Evolutionary conservation across 92 coral and sea anemone genomes (phyloP), one percentile per base, ranked within the genome.

Genomic region (Meandrina meandrites): DNA sequence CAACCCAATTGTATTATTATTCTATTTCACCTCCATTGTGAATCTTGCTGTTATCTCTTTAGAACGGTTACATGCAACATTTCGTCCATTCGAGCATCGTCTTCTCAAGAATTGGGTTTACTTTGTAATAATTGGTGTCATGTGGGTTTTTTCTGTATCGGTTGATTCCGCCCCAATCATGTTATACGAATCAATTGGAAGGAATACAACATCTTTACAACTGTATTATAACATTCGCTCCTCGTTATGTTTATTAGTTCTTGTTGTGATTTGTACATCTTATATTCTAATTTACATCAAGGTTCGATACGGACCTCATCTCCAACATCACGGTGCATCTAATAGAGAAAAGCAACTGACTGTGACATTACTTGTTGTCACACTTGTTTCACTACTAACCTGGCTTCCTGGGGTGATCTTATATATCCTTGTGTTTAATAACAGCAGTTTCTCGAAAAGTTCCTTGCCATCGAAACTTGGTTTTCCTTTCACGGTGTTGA

Each of bases 331-430:
- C 17, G 69, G 37, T 21, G 67, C 37, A 53, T 40, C 67, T 19
- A 50, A 19, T 16, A 19, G 70, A 79, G 83, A 79, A 54, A 58
- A 42, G 57, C 31, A 60, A 16, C 50, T 79, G 19, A 79, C 83
- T 18, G 14, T 45, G 13, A 79, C 83, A 30, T 34, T 79, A 18
- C n/a, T 79, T 36, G 28, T 79, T 22, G 70, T 79, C n/a, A 79
- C 83, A 2, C 8, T 79, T 57, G 83, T 36, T 3, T 79, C 83
- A 5, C 1, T 79, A 58, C 21, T 79, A 40, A 56, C 83, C 0
- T 73, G 78, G 78, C 51, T 73, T 50, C 78, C 78, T 4, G 51
- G 48, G 11, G 47, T 73, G 27, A 1, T 37, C 35, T 37, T 35
- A 2, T 37, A 12, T 8, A 0, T 34, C 37, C 32, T 58, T 34